phyloP scores from a whole-genome alignment of 92 coral and sea anemone species.

The Chrysogorgia sp. region DNA sequence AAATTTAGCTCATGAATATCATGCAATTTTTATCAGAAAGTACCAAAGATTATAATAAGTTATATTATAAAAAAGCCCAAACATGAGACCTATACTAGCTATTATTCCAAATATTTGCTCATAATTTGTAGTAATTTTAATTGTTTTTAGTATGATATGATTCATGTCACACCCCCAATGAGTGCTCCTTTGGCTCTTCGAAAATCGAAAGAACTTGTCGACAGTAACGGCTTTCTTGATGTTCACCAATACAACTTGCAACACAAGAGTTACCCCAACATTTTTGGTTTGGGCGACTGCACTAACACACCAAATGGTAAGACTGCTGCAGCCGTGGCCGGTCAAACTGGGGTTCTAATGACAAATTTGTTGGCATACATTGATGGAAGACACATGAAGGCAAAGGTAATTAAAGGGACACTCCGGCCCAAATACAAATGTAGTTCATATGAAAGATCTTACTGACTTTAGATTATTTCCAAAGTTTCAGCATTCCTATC shows the following conservation, averaged over 20 bases:
- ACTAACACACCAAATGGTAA: constrained; percentile 97
- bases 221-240: constrained; percentile 84
- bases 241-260: constrained; percentile 86
- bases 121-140: neutral
- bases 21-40: too few species aligned
- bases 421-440: too few species aligned
- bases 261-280: constrained; percentile 80
- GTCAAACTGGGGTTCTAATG: constrained; percentile 92
- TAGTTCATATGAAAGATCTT: too few species aligned
- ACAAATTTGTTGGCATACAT: constrained; percentile 77
- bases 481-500: too few species aligned
- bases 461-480: too few species aligned
- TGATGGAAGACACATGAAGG: constrained; percentile 85
- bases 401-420: too few species aligned
- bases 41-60: too few species aligned
- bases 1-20: too few species aligned
- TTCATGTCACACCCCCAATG: constrained; percentile 99
- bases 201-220: constrained; percentile 77
- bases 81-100: too few species aligned
- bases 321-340: constrained; percentile 99
- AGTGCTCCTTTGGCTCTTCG: constrained; percentile 78
- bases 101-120: neutral
- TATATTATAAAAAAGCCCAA: too few species aligned
- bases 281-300: constrained; percentile 96
- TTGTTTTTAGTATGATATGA: constrained; percentile 70